Percentiles rank a stretch among this genome's conserved stretches.
phyloP scores from a whole-genome alignment of 2,113 vertebrate species.

The Ochotona princeps region DNA sequence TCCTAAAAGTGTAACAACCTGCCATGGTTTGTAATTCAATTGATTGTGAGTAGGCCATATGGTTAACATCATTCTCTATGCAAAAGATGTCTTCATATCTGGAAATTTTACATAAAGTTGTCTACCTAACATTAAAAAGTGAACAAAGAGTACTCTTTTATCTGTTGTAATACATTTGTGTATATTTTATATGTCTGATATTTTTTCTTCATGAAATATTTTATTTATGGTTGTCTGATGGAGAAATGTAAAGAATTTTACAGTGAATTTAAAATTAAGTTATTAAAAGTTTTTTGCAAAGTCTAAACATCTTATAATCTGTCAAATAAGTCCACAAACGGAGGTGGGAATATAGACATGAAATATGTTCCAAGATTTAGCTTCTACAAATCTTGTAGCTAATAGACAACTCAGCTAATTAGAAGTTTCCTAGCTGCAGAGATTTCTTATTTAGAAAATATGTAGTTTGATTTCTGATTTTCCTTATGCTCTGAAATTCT shows the following conservation, averaged over 20 bases:
- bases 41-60: slow-evolving; percentile 73
- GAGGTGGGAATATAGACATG: not conserved
- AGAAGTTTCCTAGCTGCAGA: slow-evolving; percentile 6
- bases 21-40: slow-evolving; percentile 63
- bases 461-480: not conserved
- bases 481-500: not conserved
- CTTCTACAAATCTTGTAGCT: not conserved
- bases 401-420: not conserved
- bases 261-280: slow-evolving; percentile 62
- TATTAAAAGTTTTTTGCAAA: slow-evolving; percentile 43
- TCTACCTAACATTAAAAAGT: slow-evolving; percentile 38
- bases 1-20: slow-evolving; percentile 67
- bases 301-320: not conserved
- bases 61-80: slow-evolving; percentile 68
- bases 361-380: not conserved
- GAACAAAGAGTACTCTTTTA: not conserved
- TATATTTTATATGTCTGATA: slow-evolving; percentile 35
- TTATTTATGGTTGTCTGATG: slow-evolving; percentile 40
- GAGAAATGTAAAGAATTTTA: slow-evolving; percentile 50
- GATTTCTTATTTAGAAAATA: slow-evolving; percentile 11
- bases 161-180: slow-evolving; percentile 32
- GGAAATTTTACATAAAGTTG: slow-evolving; percentile 59
- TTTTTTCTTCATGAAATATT: slow-evolving; percentile 61
- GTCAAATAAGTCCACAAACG: not conserved
- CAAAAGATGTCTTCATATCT: slow-evolving; percentile 69